Conservation (phyloP, 2,888 invertebrate species). For the Stomorhina lunata region DNA sequence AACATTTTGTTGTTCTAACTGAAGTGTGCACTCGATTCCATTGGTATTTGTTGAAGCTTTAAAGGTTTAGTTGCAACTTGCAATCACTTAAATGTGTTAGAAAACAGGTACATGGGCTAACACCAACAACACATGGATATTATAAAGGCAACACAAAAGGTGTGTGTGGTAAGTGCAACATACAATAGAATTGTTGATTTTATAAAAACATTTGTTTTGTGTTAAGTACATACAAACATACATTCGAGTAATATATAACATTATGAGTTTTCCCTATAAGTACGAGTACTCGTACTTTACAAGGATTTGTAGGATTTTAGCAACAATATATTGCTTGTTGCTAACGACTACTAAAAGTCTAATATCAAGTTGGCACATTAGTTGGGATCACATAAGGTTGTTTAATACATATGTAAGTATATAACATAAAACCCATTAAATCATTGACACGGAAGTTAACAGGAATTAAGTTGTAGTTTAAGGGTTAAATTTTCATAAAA, state of each 20-base stretch:
- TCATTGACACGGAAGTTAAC: slow-evolving; percentile 61
- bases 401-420: background rate
- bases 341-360: slow-evolving; percentile 9
- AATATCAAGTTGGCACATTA: slow-evolving; percentile 41
- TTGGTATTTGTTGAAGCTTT: background rate
- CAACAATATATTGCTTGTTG: slow-evolving; percentile 14
- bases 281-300: background rate
- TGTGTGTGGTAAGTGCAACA: slow-evolving; percentile 34
- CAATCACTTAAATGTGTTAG: slow-evolving; percentile 50
- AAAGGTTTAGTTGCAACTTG: slow-evolving; percentile 18
- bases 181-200: slow-evolving; percentile 30
- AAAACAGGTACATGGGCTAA: slow-evolving; percentile 43
- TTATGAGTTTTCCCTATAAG: too few species aligned
- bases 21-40: background rate
- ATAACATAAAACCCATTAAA: slow-evolving; percentile 26
- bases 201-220: slow-evolving; percentile 6
- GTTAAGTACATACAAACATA: slow-evolving; percentile 20
- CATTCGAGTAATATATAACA: too few species aligned
- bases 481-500: slow-evolving; percentile 10
- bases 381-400: slow-evolving; percentile 5
- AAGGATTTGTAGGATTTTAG: slow-evolving; percentile 40
- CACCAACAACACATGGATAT: background rate
- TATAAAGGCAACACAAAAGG: too few species aligned
- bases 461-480: slow-evolving; percentile 38
- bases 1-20: background rate